A percentile compares a stretch with the other conserved stretches of the same genome.
These are phyloP conservation scores for Gryllus bimaculatus DNA, from an alignment of 1,140 invertebrate species.

Conservation along the genomic window DNA sequence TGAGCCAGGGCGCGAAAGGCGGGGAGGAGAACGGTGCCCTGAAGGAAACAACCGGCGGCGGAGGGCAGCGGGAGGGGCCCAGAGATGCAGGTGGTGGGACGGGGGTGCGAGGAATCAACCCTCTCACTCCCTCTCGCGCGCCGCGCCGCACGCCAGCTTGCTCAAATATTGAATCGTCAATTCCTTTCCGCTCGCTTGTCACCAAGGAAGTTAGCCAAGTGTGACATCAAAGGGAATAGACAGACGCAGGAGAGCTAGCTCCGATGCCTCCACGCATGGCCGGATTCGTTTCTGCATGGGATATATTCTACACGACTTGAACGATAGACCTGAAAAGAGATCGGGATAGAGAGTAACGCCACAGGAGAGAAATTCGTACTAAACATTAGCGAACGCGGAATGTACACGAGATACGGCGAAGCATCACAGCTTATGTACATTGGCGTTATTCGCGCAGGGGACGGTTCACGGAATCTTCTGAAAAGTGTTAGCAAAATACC, in stretches of 20 bases:
- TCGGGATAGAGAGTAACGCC: neutral
- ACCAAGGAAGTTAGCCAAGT: conserved; percentile 13
- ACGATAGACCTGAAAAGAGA: neutral
- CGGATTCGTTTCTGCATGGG: conserved; percentile 15
- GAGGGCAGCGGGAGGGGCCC: too few species aligned
- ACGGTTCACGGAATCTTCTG: too few species aligned
- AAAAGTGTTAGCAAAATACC: too few species aligned
- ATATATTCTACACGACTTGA: neutral
- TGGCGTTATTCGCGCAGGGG: too few species aligned
- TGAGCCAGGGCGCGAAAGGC: too few species aligned
- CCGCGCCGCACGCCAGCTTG: neutral
- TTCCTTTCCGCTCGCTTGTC: conserved; percentile 14
- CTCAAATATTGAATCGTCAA: conserved; percentile 14
- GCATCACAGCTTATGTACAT: too few species aligned
- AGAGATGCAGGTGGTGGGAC: neutral
- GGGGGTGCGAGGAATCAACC: neutral
- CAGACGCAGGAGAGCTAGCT: neutral
- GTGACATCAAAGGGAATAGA: conserved; percentile 12
- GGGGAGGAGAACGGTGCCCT: too few species aligned
- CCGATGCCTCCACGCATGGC: conserved; percentile 9
- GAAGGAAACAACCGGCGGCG: too few species aligned
- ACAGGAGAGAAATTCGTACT: neutral
- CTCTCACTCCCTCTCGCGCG: neutral
- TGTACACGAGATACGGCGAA: too few species aligned
- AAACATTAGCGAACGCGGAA: neutral